Conservation (phyloP, 1,140 invertebrate genomes). For the Platyscapa corneri region DNA sequence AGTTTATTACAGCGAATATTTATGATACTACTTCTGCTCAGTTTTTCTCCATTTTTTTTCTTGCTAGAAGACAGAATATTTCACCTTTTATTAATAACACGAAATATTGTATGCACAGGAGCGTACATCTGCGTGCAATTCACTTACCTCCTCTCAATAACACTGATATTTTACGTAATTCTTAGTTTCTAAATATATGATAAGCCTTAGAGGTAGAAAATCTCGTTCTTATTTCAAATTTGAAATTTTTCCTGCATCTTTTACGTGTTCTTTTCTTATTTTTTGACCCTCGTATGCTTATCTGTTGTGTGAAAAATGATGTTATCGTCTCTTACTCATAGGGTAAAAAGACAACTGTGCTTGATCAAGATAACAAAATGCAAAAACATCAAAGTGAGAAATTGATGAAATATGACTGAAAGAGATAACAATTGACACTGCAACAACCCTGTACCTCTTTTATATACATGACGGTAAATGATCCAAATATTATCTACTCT, state of each 20-base stretch:
- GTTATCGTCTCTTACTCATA: not conserved
- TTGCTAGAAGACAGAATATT: not conserved
- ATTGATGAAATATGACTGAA: not conserved
- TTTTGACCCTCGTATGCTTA: not conserved
- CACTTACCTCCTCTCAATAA: not conserved
- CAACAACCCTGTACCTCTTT: not conserved
- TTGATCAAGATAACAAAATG: not conserved
- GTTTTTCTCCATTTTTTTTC: not conserved
- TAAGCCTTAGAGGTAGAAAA: not conserved
- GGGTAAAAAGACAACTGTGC: not conserved
- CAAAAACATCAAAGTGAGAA: not conserved
- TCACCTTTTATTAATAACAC: not conserved
- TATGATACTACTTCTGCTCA: too few species aligned
- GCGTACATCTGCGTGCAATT: not conserved
- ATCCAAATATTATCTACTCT: conserved; percentile 52
- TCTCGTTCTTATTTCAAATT: not conserved
- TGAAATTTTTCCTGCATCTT: not conserved
- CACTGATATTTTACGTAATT: not conserved
- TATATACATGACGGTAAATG: not conserved
- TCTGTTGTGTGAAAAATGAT: not conserved
- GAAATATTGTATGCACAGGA: not conserved
- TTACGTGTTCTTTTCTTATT: not conserved
- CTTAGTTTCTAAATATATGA: not conserved
- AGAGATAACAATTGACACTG: not conserved
- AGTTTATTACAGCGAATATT: too few species aligned